Evolutionary conservation across 2,888 invertebrate genomes (phyloP), one percentile per base, ranked within the genome.

Genomic region (Hermaeophaga mercurialis): DNA sequence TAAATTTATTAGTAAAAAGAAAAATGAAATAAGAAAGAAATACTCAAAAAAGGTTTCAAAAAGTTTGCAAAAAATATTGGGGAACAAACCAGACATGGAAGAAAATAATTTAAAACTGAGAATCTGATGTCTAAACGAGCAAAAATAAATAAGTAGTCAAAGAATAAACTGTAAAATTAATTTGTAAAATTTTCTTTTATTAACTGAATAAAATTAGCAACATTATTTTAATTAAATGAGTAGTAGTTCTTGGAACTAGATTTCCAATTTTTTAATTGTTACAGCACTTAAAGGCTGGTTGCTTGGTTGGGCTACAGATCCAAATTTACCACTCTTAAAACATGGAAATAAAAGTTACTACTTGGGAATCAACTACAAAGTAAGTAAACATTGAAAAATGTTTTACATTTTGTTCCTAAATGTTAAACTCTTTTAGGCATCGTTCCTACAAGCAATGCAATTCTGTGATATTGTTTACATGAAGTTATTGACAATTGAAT

Each of bases 401-500:
- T 19, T 36, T 36, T 6, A 39, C 14, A 38, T 12, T n/a, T 22
- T 9, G 8, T 19, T n/a, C n/a, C 4, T 17, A 39, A 19, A 8
- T 39, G 28, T n/a, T 41, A 11, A 26, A 12, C 3, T 31, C 9
- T 45, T 45, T 22, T 15, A 47, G 47, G 46, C 46, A 24, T 34
- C 14, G 7, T 47, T 47, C 14, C 22, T 34, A 7, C 34, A 47
- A 34, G 47, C 54, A 6, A n/a, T 39, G n/a, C 54, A 54, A 17
- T 43, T 54, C 26, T 54, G 54, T 34, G 33, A 43, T 33, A 41
- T 54, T 9, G 26, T 54, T 28, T 39, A 54, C 12, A 54, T 54
- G 54, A 47, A 54, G 41, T 33, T 54, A 5, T 17, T 54, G 3
- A 47, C 43, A 11, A 54, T 54, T 17, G 47, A 48, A 3, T 48